Evolutionary conservation across 2,888 invertebrate species (phyloP).

Genomic region (Lithophane leautieri): DNA sequence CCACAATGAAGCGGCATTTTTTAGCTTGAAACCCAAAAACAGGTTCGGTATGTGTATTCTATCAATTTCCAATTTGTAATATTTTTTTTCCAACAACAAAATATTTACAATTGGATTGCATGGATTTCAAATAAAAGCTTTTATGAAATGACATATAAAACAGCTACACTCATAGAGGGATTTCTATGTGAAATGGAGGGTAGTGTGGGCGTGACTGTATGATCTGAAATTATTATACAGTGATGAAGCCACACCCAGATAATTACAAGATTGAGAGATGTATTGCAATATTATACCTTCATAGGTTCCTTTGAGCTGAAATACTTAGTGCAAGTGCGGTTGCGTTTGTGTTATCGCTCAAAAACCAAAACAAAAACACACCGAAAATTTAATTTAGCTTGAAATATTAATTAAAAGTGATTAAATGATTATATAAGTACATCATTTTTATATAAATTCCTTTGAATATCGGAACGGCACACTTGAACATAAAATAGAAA

Average conservation of each 20-base stretch:
- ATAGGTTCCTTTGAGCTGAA: neutral
- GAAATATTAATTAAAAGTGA: neutral
- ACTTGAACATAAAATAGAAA: neutral
- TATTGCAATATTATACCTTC: neutral
- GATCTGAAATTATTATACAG: neutral
- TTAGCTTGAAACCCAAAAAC: neutral
- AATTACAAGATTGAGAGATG: neutral
- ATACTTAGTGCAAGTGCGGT: no score
- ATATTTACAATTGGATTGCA: neutral
- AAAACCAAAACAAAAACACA: neutral
- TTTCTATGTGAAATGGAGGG: neutral
- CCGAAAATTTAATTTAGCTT: neutral
- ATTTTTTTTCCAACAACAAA: neutral
- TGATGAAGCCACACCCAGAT: neutral
- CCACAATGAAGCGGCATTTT: slow-evolving; percentile 25
- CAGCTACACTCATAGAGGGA: neutral
- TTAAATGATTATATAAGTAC: neutral
- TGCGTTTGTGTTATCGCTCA: neutral
- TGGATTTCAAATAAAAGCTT: neutral
- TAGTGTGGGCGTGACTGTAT: neutral
- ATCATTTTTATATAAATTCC: neutral
- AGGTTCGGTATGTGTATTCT: slow-evolving; percentile 7
- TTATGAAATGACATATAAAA: slow-evolving; percentile 3
- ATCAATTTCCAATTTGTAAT: slow-evolving; percentile 4
- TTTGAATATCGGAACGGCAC: no score